Base-by-base conservation (phyloP, 2,888 invertebrate genomes). In the Aspidiotus rigidus region DNA sequence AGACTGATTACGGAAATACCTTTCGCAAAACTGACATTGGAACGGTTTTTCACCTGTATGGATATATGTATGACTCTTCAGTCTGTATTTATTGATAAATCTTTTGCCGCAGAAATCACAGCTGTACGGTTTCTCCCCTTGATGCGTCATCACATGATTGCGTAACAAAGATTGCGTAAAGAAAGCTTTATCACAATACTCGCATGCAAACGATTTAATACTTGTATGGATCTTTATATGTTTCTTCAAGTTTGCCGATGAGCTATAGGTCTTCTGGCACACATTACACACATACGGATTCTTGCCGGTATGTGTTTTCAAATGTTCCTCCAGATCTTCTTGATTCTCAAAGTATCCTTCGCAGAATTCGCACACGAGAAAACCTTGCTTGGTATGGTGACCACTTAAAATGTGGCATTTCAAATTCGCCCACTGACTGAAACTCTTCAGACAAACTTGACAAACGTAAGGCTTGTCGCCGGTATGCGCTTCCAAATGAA, bases 401-500 rank as follows among this genome's bases (percentile, higher is more conserved):
- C 69, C 69, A 56, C 69, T 69, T 15, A 62, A 13, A 16, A 69
- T 62, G 69, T 69, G 69, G 42, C 71, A 69, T 54, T 72, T 72
- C 7, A 74, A 55, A 41, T 72, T 72, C 16, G 72, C 73, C 66
- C 70, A 72, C 55, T 72, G 72, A 5, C 72, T 72, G 53, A 74
- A 71, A 7, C 71, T 64, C n/a, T 72, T 73, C 17, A 71, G 71
- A 61, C 74, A 74, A 6, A 69, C 69, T 28, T 69, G 69, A 53
- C 73, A 74, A 8, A 71, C 69, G 70, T 71, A 73, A 7, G 71
- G 70, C 49, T 72, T 72, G 17, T 72, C 72, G 8, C 72, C 73
- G 5, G 71, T 70, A 57, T 74, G 74, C 7, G 70, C 71, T 61
- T 70, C 59, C 60, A 66, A 54, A 62, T 74, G 74, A 44, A 59